Evolutionary conservation across 2,888 invertebrate genomes (phyloP).

Genomic region (Acronicta aceris): DNA sequence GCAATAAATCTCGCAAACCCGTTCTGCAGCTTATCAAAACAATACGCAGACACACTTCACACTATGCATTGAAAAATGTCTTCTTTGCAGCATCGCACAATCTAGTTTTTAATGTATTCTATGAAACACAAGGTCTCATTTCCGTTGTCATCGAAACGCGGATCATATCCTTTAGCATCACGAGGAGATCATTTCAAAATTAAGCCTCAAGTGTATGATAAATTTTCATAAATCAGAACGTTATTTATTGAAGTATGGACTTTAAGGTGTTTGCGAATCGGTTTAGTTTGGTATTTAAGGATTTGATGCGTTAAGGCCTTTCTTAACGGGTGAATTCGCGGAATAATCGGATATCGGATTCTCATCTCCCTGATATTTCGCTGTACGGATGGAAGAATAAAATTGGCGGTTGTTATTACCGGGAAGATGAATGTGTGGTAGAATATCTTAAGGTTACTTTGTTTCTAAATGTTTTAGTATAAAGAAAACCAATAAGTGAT

Average conservation of each 20-base stretch:
- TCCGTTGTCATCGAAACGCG: conserved; percentile 64
- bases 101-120: conserved; percentile 68
- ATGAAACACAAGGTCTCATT: conserved; percentile 71
- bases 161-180: conserved; percentile 67
- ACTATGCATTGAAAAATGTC: conserved; percentile 75
- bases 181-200: conserved; percentile 84
- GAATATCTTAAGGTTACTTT: conserved; percentile 44
- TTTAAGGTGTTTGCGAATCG: conserved; percentile 85
- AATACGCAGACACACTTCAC: conserved; percentile 89
- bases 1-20: conserved; percentile 88
- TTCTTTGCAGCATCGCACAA: conserved; percentile 63
- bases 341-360: conserved; percentile 79
- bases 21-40: conserved; percentile 89
- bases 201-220: conserved; percentile 88
- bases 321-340: conserved; percentile 66
- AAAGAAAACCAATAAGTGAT: conserved; percentile 39
- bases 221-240: conserved; percentile 87
- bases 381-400: conserved; percentile 71
- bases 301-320: conserved; percentile 76
- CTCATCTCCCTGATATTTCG: conserved; percentile 73
- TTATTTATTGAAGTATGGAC: conserved; percentile 88
- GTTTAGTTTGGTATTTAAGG: conserved; percentile 81
- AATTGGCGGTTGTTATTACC: conserved; percentile 69
- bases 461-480: conserved; percentile 38
- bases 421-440: conserved; percentile 63